A percentile compares a stretch with the other conserved stretches of the same genome.
Evolutionary conservation across 2,113 vertebrate species (phyloP).

Genomic region (Riparia riparia): DNA sequence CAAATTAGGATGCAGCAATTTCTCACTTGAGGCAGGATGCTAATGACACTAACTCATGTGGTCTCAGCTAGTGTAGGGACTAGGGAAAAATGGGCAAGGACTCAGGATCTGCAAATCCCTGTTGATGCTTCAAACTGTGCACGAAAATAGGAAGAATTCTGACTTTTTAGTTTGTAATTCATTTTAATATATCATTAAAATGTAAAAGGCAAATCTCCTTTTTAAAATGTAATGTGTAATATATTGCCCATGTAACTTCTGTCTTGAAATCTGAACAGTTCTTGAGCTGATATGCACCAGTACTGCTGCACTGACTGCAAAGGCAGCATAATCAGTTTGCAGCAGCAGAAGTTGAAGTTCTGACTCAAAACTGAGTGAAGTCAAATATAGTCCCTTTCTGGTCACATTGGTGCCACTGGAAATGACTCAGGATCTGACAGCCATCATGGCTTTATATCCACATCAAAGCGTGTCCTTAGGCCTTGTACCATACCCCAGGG

Average conservation of each 20-base stretch:
- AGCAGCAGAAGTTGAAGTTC: neutral
- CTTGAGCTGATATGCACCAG: neutral
- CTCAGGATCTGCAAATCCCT: neutral
- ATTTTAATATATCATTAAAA: neutral
- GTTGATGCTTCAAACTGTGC: neutral
- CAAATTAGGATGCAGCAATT: neutral
- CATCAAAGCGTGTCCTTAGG: conserved; percentile 35
- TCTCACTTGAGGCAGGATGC: neutral
- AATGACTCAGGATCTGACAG: conserved; percentile 10
- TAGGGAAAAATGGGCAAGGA: neutral
- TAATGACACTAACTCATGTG: neutral
- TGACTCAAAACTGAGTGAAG: neutral
- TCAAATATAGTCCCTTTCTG: neutral
- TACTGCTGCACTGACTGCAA: neutral
- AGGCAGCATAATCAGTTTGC: neutral
- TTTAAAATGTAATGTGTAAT: neutral
- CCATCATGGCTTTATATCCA: neutral
- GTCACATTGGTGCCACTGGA: neutral
- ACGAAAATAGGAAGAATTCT: neutral
- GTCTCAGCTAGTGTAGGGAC: neutral
- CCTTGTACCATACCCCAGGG: neutral
- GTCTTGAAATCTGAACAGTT: neutral
- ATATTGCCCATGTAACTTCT: neutral
- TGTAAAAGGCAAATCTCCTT: neutral
- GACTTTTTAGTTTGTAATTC: neutral